Evolutionary conservation across 2,113 vertebrate genomes (phyloP), one percentile per base, ranked within the genome.

Genomic region (Diphyllodes magnificus): DNA sequence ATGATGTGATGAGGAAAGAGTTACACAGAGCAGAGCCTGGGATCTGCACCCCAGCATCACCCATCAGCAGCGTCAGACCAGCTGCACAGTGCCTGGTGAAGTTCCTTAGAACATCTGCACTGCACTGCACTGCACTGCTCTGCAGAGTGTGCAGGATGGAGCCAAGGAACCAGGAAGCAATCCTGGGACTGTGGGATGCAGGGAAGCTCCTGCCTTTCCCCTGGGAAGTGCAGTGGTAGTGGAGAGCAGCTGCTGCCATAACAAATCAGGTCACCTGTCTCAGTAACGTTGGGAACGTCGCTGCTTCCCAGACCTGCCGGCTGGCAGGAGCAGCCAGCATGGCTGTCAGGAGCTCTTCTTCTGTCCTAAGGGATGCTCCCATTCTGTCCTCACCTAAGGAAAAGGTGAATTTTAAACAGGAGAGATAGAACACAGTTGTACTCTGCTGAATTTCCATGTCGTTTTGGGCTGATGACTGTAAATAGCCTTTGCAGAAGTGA

Each of bases 11-110:
- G 30, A 82, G 59, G 70, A 45, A 50, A 51, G 59, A 61, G 17
- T 3, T 37, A 37, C 64, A 28, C 23, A 50, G 44, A 79, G 57
- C 53, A 68, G 24, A 92, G 15, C 28, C 10, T 23, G 44, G 28
- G 57, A 19, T 40, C 5, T 0, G 5, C 17, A 28, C 25, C 50
- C 24, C 77, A 39, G 69, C 2, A 0, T 44, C 30, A 7, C 2
- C 4, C 4, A 0, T 65, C 2, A 1, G 14, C 0, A 0, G 61
- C 0, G 0, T 59, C 45, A n/a, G 50, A 9, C 10, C 68, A 40
- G 27, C 71, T 60, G n/a, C 66, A 24, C 44, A 22, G 17, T 1
- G 1, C 3, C 16, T 8, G 10, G 11, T 77, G 15, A n/a, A 60
- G 40, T 57, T 78, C 75, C 40, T 44, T 22, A 61, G 31, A 78